phyloP scores from a whole-genome alignment of 2,113 vertebrate genomes.

The Platanista minor region DNA sequence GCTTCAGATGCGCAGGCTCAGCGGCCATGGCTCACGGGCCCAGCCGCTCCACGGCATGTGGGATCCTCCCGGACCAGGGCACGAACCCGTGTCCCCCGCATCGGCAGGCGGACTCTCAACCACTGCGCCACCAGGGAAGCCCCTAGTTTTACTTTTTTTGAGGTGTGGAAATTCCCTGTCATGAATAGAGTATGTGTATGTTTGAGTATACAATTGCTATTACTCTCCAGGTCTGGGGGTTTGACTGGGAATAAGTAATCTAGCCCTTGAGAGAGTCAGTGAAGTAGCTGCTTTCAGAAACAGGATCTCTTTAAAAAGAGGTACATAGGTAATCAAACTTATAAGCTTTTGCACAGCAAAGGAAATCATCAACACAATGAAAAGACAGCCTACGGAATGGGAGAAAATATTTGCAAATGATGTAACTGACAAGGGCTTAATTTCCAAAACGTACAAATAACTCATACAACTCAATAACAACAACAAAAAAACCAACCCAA shows the following conservation, averaged over 20 bases:
- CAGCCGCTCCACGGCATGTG: too few species aligned
- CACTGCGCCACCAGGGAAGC: too few species aligned
- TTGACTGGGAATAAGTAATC: neutral
- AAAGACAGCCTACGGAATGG: neutral
- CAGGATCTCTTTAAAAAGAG: neutral
- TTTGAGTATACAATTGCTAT: neutral
- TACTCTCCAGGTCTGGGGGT: neutral
- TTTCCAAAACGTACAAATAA: neutral
- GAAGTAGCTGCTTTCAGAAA: neutral
- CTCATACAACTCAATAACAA: neutral
- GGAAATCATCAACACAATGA: neutral
- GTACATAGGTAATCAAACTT: neutral
- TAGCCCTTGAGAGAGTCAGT: neutral
- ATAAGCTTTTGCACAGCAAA: neutral
- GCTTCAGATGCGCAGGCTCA: too few species aligned
- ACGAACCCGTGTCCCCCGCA: too few species aligned
- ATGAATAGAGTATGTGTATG: neutral
- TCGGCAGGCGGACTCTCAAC: too few species aligned
- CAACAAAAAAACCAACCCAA: neutral
- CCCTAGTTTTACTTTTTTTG: too few species aligned
- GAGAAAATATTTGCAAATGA: neutral
- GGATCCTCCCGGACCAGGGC: too few species aligned
- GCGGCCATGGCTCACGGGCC: too few species aligned
- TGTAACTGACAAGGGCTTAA: neutral
- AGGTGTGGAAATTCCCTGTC: neutral